A percentile compares a stretch with the other conserved stretches of the same genome.
These are phyloP conservation scores for Chlorodrepanis virens DNA, from an alignment of 2,113 vertebrate genomes.

Conservation along the genomic window DNA sequence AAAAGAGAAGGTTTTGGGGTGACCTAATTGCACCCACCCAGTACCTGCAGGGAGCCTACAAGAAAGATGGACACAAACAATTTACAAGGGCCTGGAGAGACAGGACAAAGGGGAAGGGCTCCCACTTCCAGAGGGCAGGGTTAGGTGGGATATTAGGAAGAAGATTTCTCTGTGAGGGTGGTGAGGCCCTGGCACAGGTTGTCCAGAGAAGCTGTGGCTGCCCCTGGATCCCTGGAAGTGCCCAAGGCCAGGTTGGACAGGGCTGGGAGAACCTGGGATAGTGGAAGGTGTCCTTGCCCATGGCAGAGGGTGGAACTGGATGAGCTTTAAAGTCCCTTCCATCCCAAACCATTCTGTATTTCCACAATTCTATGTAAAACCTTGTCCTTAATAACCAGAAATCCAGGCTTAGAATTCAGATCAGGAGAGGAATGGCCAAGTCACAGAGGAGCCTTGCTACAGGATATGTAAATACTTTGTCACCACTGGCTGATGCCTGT, in stretches of 20 bases:
- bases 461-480: not conserved
- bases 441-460: not conserved
- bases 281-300: not conserved
- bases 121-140: not conserved
- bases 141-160: not conserved
- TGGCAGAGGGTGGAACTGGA: not conserved
- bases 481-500: not conserved
- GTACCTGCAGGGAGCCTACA: not conserved
- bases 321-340: not conserved
- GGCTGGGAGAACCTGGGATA: not conserved
- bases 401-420: not conserved
- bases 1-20: not conserved
- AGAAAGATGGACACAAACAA: too few relatives aligned
- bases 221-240: not conserved
- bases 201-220: not conserved
- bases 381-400: not conserved
- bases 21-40: not conserved
- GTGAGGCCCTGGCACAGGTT: fast-evolving
- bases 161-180: not conserved
- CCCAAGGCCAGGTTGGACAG: fast-evolving
- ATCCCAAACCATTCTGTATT: not conserved
- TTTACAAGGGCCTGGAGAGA: not conserved
- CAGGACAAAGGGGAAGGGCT: not conserved
- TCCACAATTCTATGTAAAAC: not conserved
- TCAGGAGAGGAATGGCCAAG: fast-evolving